Evolutionary conservation across 2,888 invertebrate genomes (phyloP).

Genomic region (Dynastes grantii): DNA sequence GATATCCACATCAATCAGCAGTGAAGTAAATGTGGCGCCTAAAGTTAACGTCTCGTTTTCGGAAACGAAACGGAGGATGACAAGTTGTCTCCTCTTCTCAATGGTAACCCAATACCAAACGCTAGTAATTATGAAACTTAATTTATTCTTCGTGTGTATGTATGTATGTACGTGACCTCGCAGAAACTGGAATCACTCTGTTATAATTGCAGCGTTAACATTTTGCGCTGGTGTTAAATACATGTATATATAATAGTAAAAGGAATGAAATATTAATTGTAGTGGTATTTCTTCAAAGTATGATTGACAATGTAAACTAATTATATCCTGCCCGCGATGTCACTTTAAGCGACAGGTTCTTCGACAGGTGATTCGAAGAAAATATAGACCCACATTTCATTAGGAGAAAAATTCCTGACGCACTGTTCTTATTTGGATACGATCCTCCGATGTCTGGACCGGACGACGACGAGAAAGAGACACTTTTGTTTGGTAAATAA

Average conservation of each 20-base stretch:
- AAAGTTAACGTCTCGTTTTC: background rate
- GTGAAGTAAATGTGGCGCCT: conserved; percentile 22
- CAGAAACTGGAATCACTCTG: too few relatives aligned
- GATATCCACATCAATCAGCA: conserved; percentile 29
- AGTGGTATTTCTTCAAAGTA: too few relatives aligned
- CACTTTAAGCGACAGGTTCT: background rate
- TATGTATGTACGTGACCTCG: too few relatives aligned
- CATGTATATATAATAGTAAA: too few relatives aligned
- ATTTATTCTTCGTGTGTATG: too few relatives aligned
- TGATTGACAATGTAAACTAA: background rate
- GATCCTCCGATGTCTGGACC: conserved; percentile 8
- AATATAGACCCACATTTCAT: conserved; percentile 9
- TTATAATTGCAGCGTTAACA: too few relatives aligned
- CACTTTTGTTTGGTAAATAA: conserved; percentile 40
- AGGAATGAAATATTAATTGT: too few relatives aligned
- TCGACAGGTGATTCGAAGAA: background rate
- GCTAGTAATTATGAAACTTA: background rate
- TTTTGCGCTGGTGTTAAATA: too few relatives aligned
- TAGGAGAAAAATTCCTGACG: background rate
- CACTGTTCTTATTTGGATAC: conserved; percentile 6
- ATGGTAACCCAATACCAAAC: background rate
- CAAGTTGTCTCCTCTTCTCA: background rate
- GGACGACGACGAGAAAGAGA: conserved; percentile 18
- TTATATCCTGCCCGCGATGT: background rate
- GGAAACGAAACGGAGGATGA: background rate